A percentile compares a stretch with the other conserved stretches of the same genome.
phyloP scores from a whole-genome alignment of 1,140 invertebrate species.

The Lucilia cuprina region DNA sequence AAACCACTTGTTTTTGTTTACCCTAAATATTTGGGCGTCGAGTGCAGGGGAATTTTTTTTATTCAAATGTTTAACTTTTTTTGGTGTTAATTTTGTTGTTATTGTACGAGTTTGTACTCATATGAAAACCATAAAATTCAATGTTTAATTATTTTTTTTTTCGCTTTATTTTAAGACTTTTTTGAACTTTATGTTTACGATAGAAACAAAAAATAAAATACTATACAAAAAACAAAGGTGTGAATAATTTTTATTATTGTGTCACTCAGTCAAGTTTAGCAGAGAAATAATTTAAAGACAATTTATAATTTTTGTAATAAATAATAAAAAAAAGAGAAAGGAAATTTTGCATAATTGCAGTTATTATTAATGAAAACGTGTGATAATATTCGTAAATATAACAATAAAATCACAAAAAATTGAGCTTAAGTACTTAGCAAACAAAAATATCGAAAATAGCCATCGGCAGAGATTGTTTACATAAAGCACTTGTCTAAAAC shows the following conservation, averaged over 20 bases:
- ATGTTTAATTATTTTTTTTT: not conserved
- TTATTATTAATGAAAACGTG: no score
- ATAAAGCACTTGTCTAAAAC: no score
- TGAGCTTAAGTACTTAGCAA: no score
- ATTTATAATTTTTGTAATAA: no score
- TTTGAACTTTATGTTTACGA: not conserved
- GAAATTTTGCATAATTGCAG: no score
- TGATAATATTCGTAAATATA: no score
- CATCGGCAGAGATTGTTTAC: no score
- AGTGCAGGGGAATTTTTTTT: not conserved
- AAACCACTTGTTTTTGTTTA: no score
- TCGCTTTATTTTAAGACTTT: conserved; percentile 5
- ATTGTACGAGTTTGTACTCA: not conserved
- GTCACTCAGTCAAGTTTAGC: conserved; percentile 5
- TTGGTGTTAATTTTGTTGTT: not conserved
- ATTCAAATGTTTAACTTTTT: not conserved
- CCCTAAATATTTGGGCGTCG: not conserved
- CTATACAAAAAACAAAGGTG: not conserved
- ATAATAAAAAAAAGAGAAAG: no score
- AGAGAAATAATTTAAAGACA: no score
- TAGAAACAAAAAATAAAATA: not conserved
- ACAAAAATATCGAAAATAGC: no score
- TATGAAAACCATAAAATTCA: not conserved
- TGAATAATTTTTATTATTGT: conserved; percentile 2
- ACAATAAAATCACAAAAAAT: no score